Conservation (phyloP, 1,140 invertebrate species). For the Episyrphus balteatus region DNA sequence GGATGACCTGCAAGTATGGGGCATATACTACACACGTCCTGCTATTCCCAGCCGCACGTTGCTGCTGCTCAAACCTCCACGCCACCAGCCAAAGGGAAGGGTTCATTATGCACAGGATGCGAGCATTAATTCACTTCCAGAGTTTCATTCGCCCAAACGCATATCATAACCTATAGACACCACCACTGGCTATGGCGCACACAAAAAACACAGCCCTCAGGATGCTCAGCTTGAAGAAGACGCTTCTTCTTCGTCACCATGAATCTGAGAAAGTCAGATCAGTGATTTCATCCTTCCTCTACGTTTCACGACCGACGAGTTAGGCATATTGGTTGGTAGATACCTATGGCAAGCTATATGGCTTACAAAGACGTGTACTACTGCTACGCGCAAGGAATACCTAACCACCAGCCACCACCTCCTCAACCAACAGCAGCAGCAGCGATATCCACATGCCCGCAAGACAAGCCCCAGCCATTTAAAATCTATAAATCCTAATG, state of each 20-base stretch:
- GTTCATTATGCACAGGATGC: neutral
- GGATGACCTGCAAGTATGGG: neutral
- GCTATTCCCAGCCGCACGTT: too few species aligned
- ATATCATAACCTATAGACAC: too few species aligned
- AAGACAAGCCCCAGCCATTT: neutral
- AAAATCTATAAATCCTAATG: slow-evolving; percentile 2
- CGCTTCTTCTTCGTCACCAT: too few species aligned
- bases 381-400: neutral
- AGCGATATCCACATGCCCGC: neutral
- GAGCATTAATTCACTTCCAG: neutral
- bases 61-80: too few species aligned
- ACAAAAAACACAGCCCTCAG: too few species aligned
- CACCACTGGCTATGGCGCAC: too few species aligned
- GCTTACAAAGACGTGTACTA: neutral
- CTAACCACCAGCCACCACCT: neutral
- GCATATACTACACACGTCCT: neutral
- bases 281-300: neutral
- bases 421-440: neutral
- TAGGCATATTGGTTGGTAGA: too few species aligned
- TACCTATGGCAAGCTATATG: neutral
- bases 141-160: neutral
- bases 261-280: neutral
- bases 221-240: too few species aligned
- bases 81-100: neutral
- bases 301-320: neutral